phyloP scores from a whole-genome alignment of 2,113 vertebrate genomes.

The Ceyx margarethae region DNA sequence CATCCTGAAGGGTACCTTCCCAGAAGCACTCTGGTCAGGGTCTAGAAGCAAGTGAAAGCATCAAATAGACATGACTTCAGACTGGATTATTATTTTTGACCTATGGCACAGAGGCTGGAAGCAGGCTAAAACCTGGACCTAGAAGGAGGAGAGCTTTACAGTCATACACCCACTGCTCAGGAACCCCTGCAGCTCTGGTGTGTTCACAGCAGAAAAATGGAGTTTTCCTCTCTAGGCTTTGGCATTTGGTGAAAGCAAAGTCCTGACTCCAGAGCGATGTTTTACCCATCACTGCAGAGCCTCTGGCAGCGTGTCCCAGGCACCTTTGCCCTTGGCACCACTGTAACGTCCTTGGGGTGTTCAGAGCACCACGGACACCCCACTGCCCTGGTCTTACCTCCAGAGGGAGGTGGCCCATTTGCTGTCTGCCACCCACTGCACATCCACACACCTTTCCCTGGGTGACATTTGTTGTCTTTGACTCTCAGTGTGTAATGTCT shows the following conservation, averaged over 20 bases:
- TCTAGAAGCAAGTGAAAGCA: not conserved
- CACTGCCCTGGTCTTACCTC: accelerated
- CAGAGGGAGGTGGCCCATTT: not conserved
- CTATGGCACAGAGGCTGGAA: not conserved
- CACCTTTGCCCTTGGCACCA: accelerated
- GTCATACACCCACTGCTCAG: not conserved
- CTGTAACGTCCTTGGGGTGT: accelerated
- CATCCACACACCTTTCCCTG: not conserved
- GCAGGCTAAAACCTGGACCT: not conserved
- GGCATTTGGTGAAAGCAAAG: not conserved
- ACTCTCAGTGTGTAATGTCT: not conserved
- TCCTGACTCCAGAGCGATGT: accelerated
- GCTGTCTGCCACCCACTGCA: not conserved
- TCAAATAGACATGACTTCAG: not conserved
- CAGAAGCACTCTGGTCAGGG: accelerated
- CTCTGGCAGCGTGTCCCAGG: accelerated
- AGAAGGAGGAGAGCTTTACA: not conserved
- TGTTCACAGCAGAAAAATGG: not conserved
- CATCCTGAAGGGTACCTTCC: not conserved
- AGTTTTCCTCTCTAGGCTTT: not conserved
- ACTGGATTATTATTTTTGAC: not conserved
- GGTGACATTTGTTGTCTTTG: constrained; percentile 17
- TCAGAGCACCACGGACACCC: not conserved
- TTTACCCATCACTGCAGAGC: not conserved
- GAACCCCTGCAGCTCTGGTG: not conserved